Evolutionary conservation across 2,797 vertebrate species (phyloP).

Genomic region (Sphaeramia orbicularis): DNA sequence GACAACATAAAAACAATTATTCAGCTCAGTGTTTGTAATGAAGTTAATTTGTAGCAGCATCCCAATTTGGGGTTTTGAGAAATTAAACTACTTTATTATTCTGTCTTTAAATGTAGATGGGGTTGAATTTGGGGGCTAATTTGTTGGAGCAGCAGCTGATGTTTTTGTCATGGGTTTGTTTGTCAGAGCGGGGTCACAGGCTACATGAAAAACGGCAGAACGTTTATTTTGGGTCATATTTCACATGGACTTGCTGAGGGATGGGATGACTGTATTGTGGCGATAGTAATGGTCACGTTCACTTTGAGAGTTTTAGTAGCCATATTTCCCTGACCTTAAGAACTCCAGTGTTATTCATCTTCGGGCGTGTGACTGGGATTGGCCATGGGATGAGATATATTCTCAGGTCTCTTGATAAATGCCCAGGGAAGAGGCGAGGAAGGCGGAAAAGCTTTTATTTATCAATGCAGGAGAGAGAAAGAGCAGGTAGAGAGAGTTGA

Average conservation of each 20-base stretch:
- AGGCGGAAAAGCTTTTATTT: conserved; percentile 77
- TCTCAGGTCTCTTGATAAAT: conserved; percentile 78
- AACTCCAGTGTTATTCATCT: conserved; percentile 83
- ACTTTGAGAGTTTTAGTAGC: conserved; percentile 84
- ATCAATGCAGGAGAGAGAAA: conserved; percentile 69
- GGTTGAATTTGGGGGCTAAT: conserved; percentile 53
- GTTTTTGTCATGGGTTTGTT: conserved; percentile 60
- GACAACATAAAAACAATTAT: conserved; percentile 78
- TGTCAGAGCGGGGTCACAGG: conserved; percentile 58
- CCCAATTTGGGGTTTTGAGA: conserved; percentile 61
- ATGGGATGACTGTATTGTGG: conserved; percentile 81
- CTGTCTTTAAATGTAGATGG: conserved; percentile 29
- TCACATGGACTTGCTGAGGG: conserved; percentile 65
- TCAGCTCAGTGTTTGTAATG: conserved; percentile 77
- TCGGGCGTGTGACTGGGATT: conserved; percentile 71
- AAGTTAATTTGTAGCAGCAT: conserved; percentile 69
- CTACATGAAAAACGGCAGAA: conserved; percentile 60
- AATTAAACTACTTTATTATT: conserved; percentile 47
- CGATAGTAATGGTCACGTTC: conserved; percentile 84
- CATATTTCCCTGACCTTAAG: conserved; percentile 84
- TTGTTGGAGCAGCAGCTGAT: conserved; percentile 28
- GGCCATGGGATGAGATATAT: conserved; percentile 84
- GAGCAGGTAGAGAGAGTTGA: conserved; percentile 54
- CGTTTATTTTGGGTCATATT: conserved; percentile 75
- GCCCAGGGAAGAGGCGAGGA: conserved; percentile 56